Percentiles rank a stretch among this genome's conserved stretches.
phyloP scores from a whole-genome alignment of 1,140 invertebrate genomes.

The Apolygus lucorum region DNA sequence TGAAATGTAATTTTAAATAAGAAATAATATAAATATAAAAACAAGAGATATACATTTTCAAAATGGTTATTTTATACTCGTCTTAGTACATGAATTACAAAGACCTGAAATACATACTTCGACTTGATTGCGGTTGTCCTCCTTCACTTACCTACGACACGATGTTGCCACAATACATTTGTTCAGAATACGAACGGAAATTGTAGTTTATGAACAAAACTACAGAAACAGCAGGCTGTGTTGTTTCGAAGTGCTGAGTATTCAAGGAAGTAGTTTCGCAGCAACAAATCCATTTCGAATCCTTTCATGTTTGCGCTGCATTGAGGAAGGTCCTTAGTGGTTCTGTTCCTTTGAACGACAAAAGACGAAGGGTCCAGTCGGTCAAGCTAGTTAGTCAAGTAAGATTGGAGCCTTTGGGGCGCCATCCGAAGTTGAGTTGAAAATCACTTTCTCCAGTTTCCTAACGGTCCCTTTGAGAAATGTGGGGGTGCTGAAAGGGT shows the following conservation, averaged over 20 bases:
- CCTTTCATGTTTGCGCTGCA: background rate
- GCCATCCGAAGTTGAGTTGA: background rate
- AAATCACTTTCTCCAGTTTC: background rate
- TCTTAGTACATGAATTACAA: too few relatives aligned
- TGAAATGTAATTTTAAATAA: too few relatives aligned
- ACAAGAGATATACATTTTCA: too few relatives aligned
- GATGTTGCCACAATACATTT: too few relatives aligned
- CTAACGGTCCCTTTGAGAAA: background rate
- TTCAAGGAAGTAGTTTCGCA: background rate
- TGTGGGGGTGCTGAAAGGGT: background rate
- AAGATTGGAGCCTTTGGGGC: background rate
- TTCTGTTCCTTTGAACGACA: background rate
- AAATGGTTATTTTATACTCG: too few relatives aligned
- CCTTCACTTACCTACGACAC: too few relatives aligned
- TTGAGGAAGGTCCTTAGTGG: background rate
- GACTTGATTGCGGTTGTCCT: too few relatives aligned
- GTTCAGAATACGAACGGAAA: too few relatives aligned
- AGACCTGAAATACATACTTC: too few relatives aligned
- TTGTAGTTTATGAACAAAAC: too few relatives aligned
- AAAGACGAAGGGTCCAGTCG: background rate
- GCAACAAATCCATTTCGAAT: background rate
- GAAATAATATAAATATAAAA: too few relatives aligned
- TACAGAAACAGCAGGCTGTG: too few relatives aligned
- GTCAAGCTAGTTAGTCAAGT: background rate
- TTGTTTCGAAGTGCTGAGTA: background rate